Evolutionary conservation across 2,888 invertebrate species (phyloP), one percentile per base, ranked within the genome.

Genomic region (Oscheius myriophilus): DNA sequence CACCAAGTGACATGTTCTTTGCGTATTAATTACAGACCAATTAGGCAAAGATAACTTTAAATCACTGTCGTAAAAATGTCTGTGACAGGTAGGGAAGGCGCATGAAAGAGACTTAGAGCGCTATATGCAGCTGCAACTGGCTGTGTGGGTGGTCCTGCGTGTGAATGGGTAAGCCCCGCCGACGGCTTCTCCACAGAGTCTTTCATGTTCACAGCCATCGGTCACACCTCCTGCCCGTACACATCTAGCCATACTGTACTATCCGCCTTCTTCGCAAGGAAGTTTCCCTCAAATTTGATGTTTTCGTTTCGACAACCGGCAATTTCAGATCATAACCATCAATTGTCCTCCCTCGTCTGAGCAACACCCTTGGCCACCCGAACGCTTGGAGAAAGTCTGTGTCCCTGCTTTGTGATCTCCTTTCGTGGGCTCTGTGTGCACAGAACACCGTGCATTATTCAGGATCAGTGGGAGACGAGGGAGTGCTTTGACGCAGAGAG

Each of bases 361-460:
- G 46, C 21, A 46, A 46, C 46, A 46, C 18, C 49, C 23, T 21
- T 49, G 18, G 23, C 49, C 49, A 49, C 21, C 49, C 49, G 49
- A 18, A 18, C 23, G 18, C 21, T 49, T 23, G 23, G 18, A 49
- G 49, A 21, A 18, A 49, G 18, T 49, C 33, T 33, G 33, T 9
- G 33, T 33, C 9, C 33, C 33, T 26, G 43, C 61, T 61, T 26
- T 61, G 46, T 46, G 46, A 61, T 61, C 61, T 61, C 49, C 49
- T 39, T 46, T 49, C 49, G 26, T 49, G 61, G 46, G 61, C 61
- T 45, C 57, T 49, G 61, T 45, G 61, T 61, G 61, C 61, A 61
- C 61, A 61, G 61, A 61, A 61, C 61, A 61, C 61, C 61, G 61
- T 61, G 61, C 61, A 61, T 61, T 61, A 61, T 61, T 61, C 49